Evolutionary conservation across 2,797 vertebrate genomes (phyloP), one percentile per base, ranked within the genome.

Genomic region (Pipistrellus pygmaeus): DNA sequence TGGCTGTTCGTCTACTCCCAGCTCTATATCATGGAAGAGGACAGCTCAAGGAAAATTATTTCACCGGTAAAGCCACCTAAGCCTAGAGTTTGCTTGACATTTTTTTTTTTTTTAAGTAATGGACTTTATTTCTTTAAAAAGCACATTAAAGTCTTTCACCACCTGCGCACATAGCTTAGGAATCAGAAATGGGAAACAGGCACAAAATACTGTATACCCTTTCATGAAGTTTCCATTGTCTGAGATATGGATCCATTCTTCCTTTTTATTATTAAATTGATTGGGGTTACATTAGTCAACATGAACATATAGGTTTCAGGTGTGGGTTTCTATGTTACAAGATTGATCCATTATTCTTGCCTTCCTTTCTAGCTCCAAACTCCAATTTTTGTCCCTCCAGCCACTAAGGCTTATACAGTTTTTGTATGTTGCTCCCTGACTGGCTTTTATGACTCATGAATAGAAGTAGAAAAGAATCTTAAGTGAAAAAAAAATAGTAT

Each of bases 161-260:
- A 60, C 8, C 5, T 73, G n/a, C 57, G 30, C 44, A 10, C 8
- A 21, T 3, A 12, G 5, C 1, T 85, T 81, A 51, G 30, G 8
- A 69, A 78, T 93, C 41, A 78, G 32, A 90, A 85, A n/a, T 73
- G 13, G 20, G 27, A 94, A 82, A 85, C 3, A 7, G 18, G 14
- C 3, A 44, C 8, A 9, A 32, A 78, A 85, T 82, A 48, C 3
- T 44, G 60, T 23, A 55, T 13, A 55, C 12, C n/a, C 0, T 48
- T 84, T 75, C 23, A 62, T 27, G 25, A 7, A 69, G 11, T 51
- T 89, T 38, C 11, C 9, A 35, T 75, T 48, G 27, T 15, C 21
- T 1, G 27, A 88, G 27, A 87, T 55, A 48, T 68, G 7, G 62
- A 17, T n/a, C 62, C 62, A n/a, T 64, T 64, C 30, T 64, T 30